Evolutionary conservation across 1,140 invertebrate genomes (phyloP), one percentile per base, ranked within the genome.

Genomic region (Drosophila nigromelanica): DNA sequence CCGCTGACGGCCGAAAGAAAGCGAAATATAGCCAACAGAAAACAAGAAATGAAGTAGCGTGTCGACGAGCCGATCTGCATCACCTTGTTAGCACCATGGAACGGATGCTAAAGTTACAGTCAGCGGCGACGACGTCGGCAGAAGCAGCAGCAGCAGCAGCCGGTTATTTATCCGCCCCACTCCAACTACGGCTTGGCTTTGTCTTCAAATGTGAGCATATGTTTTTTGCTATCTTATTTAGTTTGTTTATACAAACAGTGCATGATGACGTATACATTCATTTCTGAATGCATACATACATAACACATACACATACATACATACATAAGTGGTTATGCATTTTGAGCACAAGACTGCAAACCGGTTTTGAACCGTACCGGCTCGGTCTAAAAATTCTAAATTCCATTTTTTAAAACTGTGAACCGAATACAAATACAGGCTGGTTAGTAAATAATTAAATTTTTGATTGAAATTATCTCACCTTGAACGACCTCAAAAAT

Each of bases 31-130:
- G 62, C 55, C 37, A 56, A 74, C 39, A 70, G 37, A 63, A 80
- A 73, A 77, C 64, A 76, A 85, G 58, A 82, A 76, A 51, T 85
- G 50, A 80, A 85, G 76, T 85, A 83, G 80, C 80, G 67, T 83
- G 76, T 78, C 80, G 73, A 51, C 73, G 80, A 85, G 61, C 56
- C 80, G 80, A 85, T 82, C 80, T 83, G 80, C 79, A 78, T 85
- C 80, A 80, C 80, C 80, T 83, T 83, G 80, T 83, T 83, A 83
- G 80, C 80, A 85, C 76, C 68, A 76, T 69, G 67, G 54, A 52
- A 51, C 39, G 54, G 42, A 55, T 37, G 42, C 42, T 55, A 18
- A 55, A 48, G 51, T 52, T 39, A 55, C 27, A 33, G 54, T 30
- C 54, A 15, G 54, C 55, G 15, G 45, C 39, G 40, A 18, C 56